These are phyloP conservation scores for Campoplex nolae DNA, from an alignment of 2,888 invertebrate species.

Conservation along the genomic window DNA sequence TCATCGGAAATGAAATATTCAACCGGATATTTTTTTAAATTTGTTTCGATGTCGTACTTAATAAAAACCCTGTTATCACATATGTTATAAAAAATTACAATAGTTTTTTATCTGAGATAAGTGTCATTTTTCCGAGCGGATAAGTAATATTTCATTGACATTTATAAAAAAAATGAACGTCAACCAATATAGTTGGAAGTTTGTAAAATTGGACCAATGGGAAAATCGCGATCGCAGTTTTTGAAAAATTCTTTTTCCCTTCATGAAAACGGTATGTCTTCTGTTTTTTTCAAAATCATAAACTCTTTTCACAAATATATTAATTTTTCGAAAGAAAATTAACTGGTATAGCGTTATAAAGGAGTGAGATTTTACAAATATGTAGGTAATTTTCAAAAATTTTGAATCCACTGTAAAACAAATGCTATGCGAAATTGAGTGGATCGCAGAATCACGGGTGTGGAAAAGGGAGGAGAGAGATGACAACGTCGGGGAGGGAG, in stretches of 20 bases:
- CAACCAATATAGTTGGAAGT: neutral
- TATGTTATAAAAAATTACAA: no score
- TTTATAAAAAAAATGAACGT: neutral
- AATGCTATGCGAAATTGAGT: neutral
- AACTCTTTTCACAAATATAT: no score
- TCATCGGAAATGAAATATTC: neutral
- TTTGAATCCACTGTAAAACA: no score
- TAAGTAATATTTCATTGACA: no score
- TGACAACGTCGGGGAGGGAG: constrained; percentile 1
- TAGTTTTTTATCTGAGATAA: no score
- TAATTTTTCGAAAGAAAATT: no score
- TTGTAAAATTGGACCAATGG: neutral
- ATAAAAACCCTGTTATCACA: no score
- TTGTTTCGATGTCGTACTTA: neutral
- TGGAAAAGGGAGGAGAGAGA: neutral
- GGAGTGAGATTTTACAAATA: no score
- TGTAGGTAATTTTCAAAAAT: no score
- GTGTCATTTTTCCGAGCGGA: neutral
- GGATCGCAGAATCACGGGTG: neutral
- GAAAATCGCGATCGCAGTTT: neutral
- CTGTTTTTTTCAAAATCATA: no score
- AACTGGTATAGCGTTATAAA: no score
- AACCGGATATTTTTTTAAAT: neutral
- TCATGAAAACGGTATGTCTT: neutral
- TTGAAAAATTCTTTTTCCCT: neutral